phyloP scores from a whole-genome alignment of 2,797 vertebrate species.

The Schizopygopsis pylzovi region DNA sequence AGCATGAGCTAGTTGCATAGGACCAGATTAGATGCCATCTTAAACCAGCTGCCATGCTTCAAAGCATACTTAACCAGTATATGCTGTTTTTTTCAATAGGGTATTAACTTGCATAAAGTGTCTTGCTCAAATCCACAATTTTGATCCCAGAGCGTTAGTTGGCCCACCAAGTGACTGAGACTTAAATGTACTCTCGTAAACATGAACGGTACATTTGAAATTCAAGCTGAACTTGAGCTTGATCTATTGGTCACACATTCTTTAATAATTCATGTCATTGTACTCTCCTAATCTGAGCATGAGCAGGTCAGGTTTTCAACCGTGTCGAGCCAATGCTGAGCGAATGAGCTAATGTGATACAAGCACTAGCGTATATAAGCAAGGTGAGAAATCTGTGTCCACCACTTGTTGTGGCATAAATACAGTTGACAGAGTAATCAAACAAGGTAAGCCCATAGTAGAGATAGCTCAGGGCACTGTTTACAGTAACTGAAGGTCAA shows the following conservation, averaged over 20 bases:
- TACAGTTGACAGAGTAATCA: slow-evolving; percentile 43
- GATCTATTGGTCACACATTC: slow-evolving; percentile 11
- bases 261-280: slow-evolving; percentile 19
- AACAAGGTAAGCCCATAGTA: slow-evolving; percentile 9
- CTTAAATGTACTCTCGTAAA: background rate
- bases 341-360: slow-evolving; percentile 12
- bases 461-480: slow-evolving; percentile 26
- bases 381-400: slow-evolving; percentile 33
- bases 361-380: background rate
- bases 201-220: slow-evolving; percentile 1
- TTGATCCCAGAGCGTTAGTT: background rate
- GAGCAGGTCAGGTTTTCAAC: slow-evolving; percentile 28
- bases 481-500: slow-evolving; percentile 56
- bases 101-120: background rate
- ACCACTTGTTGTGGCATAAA: slow-evolving; percentile 24
- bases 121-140: background rate
- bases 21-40: no score
- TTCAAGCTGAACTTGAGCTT: background rate
- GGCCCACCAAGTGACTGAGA: background rate
- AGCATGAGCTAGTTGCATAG: no score
- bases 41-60: background rate
- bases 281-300: slow-evolving; percentile 7
- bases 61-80: background rate
- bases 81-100: no score
- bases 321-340: background rate